phyloP scores from a whole-genome alignment of 2,113 vertebrate species.

The Prunella himalayana region DNA sequence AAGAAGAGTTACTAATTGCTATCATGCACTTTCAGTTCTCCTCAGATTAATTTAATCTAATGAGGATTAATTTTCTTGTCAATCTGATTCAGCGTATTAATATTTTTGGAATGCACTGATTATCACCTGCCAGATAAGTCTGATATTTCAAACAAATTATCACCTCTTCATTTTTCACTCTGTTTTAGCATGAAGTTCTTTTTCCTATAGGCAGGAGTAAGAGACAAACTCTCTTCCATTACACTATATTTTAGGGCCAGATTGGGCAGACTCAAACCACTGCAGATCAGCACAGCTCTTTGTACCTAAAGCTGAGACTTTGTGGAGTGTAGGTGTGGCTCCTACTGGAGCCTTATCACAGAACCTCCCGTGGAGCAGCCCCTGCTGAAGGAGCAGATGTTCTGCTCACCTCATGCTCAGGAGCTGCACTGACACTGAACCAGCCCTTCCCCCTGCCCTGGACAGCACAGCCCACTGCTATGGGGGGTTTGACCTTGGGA shows the following conservation, averaged over 20 bases:
- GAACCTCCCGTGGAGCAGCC: not conserved
- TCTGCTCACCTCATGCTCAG: not conserved
- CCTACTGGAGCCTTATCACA: not conserved
- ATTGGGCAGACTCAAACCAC: not conserved
- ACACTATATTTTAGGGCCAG: not conserved
- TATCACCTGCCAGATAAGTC: conserved; percentile 9
- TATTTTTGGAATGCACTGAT: conserved; percentile 41
- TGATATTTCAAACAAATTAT: not conserved
- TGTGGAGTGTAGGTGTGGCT: not conserved
- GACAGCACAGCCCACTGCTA: not conserved
- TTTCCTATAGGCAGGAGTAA: not conserved
- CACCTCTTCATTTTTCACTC: not conserved
- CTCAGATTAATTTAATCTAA: conserved; percentile 43
- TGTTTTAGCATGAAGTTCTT: not conserved
- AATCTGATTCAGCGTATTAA: not conserved
- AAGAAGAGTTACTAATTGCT: conserved; percentile 5
- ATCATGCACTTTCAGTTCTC: not conserved
- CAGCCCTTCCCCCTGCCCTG: not conserved
- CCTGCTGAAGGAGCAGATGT: not conserved
- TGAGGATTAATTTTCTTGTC: conserved; percentile 40
- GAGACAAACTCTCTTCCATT: not conserved
- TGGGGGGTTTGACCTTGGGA: not conserved
- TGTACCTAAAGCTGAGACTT: not conserved
- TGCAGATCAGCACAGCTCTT: not conserved
- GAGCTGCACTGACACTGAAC: not conserved